These are phyloP conservation scores for Polydrusus tereticollis DNA, from an alignment of 2,888 invertebrate species.

Conservation along the genomic window DNA sequence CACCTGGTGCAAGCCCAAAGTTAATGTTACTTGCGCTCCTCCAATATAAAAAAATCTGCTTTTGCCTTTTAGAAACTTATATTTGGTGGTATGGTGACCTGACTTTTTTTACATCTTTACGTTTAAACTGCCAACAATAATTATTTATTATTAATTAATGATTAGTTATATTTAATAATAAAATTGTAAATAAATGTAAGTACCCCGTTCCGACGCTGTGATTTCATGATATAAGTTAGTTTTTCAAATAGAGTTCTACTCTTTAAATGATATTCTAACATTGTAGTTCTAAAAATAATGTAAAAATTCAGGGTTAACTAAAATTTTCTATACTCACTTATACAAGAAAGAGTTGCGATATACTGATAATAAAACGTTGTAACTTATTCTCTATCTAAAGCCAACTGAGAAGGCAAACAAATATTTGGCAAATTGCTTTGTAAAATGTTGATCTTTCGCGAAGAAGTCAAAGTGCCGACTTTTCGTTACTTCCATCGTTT, in stretches of 20 bases:
- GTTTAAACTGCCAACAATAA: background rate
- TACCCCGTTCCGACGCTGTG: slow-evolving; percentile 9
- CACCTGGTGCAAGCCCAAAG: too few relatives aligned
- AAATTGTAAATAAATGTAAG: background rate
- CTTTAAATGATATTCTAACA: background rate
- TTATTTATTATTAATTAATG: background rate
- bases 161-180: slow-evolving; percentile 16
- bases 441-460: too few relatives aligned
- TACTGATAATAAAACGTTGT: too few relatives aligned
- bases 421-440: too few relatives aligned
- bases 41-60: too few relatives aligned
- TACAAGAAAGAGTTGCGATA: too few relatives aligned
- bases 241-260: background rate
- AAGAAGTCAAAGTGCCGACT: too few relatives aligned
- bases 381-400: too few relatives aligned
- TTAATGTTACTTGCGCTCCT: too few relatives aligned
- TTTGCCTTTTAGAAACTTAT: background rate
- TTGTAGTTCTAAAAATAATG: background rate
- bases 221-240: background rate
- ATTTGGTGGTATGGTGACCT: background rate
- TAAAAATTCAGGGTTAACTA: background rate
- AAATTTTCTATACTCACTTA: background rate
- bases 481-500: too few relatives aligned
- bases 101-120: background rate
- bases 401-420: too few relatives aligned